phyloP scores from a whole-genome alignment of 2,113 vertebrate genomes.

The Nettapus auritus region DNA sequence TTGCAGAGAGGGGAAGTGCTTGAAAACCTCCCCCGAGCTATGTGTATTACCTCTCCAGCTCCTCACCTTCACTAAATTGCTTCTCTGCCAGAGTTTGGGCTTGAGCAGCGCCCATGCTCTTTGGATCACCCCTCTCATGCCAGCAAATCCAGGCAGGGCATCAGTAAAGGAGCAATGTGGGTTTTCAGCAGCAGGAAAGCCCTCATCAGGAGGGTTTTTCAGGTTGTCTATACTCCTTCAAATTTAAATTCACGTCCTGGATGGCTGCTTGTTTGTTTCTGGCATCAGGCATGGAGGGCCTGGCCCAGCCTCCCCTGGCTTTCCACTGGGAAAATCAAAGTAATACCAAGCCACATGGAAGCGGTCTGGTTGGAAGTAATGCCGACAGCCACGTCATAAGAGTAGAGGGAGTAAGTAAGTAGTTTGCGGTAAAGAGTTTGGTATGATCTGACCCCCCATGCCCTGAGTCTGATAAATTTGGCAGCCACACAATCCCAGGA shows the following conservation, averaged over 20 bases:
- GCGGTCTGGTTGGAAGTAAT: no score
- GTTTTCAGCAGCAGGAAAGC: neutral
- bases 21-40: neutral
- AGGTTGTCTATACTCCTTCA: no score
- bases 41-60: fast-evolving
- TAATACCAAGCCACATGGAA: neutral
- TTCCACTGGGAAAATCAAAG: neutral
- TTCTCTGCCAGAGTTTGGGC: fast-evolving
- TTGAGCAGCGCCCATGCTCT: fast-evolving
- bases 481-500: neutral
- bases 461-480: neutral
- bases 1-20: neutral
- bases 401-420: neutral
- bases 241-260: no score
- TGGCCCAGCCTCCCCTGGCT: neutral
- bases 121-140: fast-evolving
- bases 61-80: fast-evolving
- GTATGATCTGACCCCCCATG: neutral
- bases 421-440: no score
- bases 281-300: neutral
- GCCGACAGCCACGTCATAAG: neutral
- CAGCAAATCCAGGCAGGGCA: neutral
- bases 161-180: neutral
- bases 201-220: neutral
- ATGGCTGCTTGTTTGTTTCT: neutral